Percentiles rank a stretch among this genome's conserved stretches.
Conservation (phyloP, 2,113 vertebrate genomes). For the Ceratotherium simum region DNA sequence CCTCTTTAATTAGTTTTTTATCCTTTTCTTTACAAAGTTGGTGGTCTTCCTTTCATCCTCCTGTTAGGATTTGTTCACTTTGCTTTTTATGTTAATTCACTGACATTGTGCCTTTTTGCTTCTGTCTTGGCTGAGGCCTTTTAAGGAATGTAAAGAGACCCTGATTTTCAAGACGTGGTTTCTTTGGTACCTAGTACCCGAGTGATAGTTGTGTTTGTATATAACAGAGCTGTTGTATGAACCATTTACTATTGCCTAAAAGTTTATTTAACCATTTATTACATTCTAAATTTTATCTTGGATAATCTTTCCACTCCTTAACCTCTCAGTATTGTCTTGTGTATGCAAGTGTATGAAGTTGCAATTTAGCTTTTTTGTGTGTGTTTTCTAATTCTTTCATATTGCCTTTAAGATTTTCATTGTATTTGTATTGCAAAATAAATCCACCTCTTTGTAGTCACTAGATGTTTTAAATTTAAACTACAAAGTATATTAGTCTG, state of each 20-base stretch:
- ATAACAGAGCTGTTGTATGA: neutral
- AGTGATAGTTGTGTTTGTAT: neutral
- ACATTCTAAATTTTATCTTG: constrained; percentile 41
- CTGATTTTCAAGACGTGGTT: constrained; percentile 24
- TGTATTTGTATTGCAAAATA: constrained; percentile 45
- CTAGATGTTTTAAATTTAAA: constrained; percentile 55
- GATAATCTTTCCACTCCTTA: neutral
- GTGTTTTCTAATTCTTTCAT: constrained; percentile 22
- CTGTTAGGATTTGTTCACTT: neutral
- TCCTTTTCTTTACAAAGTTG: constrained; percentile 12
- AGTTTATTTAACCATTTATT: constrained; percentile 38
- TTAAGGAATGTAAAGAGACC: constrained; percentile 22
- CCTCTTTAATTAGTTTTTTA: neutral
- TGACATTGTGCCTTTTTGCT: neutral
- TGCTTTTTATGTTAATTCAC: constrained; percentile 36
- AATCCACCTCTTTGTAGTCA: constrained; percentile 15
- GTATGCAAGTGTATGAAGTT: neutral
- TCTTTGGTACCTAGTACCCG: neutral
- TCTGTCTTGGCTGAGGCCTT: constrained; percentile 20
- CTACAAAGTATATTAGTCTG: neutral
- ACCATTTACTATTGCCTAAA: neutral
- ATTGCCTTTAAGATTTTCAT: constrained; percentile 33
- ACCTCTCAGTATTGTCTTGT: constrained; percentile 32
- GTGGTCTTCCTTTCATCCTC: neutral
- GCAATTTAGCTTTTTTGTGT: constrained; percentile 38